phyloP scores from a whole-genome alignment of 2,113 vertebrate species.

The Serinus canaria region DNA sequence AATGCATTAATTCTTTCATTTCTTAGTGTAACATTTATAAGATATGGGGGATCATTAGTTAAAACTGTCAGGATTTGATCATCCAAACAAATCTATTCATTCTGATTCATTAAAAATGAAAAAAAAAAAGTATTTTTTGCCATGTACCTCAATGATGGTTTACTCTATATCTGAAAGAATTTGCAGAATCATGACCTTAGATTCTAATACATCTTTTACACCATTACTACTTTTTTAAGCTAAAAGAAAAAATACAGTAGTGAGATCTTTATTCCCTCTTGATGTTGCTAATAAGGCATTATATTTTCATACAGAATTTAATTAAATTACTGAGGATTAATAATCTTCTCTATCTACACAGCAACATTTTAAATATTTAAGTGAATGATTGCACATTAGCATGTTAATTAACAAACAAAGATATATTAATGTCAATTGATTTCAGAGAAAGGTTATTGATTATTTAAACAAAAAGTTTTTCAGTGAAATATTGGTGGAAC shows the following conservation, averaged over 20 bases:
- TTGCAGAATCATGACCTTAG: background rate
- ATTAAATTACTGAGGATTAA: background rate
- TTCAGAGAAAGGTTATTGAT: background rate
- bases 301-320: background rate
- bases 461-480: background rate
- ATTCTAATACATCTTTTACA: background rate
- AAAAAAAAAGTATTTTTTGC: background rate
- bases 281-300: background rate
- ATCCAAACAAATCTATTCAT: background rate
- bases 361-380: background rate
- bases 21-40: background rate
- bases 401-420: background rate
- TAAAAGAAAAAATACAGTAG: background rate
- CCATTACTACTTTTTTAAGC: background rate
- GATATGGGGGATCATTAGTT: background rate
- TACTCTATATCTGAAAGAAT: background rate
- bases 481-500: background rate
- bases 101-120: background rate
- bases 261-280: background rate
- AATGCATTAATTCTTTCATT: background rate
- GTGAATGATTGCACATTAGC: background rate
- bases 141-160: background rate
- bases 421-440: background rate
- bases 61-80: background rate
- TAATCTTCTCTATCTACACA: background rate